These are phyloP conservation scores for Clarias fuscus DNA, from an alignment of 2,797 vertebrate species.

Conservation along the genomic window DNA sequence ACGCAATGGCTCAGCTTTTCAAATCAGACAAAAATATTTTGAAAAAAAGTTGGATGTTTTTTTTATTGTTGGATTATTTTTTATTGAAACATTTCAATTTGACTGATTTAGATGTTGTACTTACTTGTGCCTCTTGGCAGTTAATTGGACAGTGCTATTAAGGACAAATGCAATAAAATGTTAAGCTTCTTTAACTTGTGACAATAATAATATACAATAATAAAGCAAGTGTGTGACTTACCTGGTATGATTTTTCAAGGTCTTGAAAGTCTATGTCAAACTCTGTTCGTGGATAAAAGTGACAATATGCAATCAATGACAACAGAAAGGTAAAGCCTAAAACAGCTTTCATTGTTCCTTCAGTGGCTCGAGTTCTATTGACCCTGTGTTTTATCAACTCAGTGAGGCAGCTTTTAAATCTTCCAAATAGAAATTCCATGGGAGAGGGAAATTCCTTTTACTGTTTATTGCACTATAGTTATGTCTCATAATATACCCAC, in stretches of 20 bases:
- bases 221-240: conserved; percentile 10
- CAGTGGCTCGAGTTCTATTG: conserved; percentile 3
- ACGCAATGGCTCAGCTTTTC: not conserved
- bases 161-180: not conserved
- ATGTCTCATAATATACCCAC: conserved; percentile 41
- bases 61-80: not conserved
- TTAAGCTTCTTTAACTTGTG: not conserved
- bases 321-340: conserved; percentile 18
- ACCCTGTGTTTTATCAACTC: conserved; percentile 7
- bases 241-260: not conserved
- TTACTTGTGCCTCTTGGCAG: not conserved
- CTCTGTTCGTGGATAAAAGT: not conserved
- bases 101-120: not conserved
- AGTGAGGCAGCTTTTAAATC: conserved; percentile 32
- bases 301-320: conserved; percentile 8
- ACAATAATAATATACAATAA: not conserved
- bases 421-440: conserved; percentile 38
- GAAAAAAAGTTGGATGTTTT: too few relatives aligned
- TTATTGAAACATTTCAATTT: not conserved
- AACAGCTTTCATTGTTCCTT: conserved; percentile 30
- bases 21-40: not conserved
- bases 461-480: conserved; percentile 24
- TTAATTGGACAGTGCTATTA: conserved; percentile 11
- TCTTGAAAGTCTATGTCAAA: conserved; percentile 15
- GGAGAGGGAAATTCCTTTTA: conserved; percentile 33